Evolutionary conservation across 2,888 invertebrate genomes (phyloP).

Genomic region (Incurvaria masculella): DNA sequence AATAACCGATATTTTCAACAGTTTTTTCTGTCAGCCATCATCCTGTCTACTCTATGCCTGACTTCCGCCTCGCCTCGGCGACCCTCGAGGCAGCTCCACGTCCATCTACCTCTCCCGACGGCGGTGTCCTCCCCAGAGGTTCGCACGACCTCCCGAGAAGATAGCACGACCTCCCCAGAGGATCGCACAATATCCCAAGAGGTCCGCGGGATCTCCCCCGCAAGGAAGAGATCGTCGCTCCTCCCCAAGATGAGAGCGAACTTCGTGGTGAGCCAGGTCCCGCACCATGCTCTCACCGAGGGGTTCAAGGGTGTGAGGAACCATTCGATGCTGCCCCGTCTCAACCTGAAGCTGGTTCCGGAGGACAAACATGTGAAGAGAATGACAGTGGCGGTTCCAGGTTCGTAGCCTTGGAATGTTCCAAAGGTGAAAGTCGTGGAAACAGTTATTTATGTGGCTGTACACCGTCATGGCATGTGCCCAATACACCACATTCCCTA

Average conservation of each 20-base stretch:
- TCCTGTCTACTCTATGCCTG: neutral
- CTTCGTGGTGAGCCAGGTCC: neutral
- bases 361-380: neutral
- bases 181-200: too few relatives aligned
- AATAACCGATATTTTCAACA: too few relatives aligned
- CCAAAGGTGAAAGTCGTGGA: too few relatives aligned
- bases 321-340: neutral
- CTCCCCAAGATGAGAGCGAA: neutral
- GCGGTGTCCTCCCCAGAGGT: neutral
- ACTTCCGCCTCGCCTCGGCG: neutral
- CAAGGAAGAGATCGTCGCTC: neutral
- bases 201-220: too few relatives aligned
- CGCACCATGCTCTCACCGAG: neutral
- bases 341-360: neutral
- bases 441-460: too few relatives aligned
- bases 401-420: too few relatives aligned
- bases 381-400: neutral
- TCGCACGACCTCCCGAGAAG: too few relatives aligned
- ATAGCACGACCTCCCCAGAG: too few relatives aligned
- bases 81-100: neutral
- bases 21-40: neutral
- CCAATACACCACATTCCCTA: too few relatives aligned
- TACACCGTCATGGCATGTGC: too few relatives aligned
- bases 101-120: neutral
- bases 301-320: neutral